These are phyloP conservation scores for Chionomys nivalis DNA, from an alignment of 2,113 vertebrate species.

Conservation along the genomic window DNA sequence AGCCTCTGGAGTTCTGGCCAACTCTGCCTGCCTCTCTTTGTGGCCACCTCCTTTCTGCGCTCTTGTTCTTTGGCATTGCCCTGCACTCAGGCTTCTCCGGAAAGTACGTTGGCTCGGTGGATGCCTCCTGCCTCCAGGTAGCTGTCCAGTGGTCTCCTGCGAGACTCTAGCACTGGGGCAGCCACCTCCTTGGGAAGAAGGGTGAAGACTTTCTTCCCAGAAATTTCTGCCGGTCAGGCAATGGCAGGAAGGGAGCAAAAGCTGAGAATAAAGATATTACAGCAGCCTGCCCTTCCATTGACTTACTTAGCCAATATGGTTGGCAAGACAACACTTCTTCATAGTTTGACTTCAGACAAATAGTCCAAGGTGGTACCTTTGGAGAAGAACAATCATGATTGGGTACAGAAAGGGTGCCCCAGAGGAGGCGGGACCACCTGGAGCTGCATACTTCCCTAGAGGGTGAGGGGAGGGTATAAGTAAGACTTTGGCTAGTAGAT, in stretches of 20 bases:
- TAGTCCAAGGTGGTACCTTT: background rate
- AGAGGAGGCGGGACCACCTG: background rate
- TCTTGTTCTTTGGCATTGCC: conserved; percentile 10
- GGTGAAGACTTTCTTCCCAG: background rate
- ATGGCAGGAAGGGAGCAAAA: background rate
- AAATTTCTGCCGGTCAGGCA: background rate
- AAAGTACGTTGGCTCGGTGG: background rate
- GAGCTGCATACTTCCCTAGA: background rate
- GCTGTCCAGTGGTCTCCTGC: background rate
- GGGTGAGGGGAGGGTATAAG: background rate
- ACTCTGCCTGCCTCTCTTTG: background rate
- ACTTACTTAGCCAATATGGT: background rate
- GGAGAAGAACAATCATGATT: conserved; percentile 18
- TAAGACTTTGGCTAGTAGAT: background rate
- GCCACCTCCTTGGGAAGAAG: background rate
- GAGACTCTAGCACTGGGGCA: background rate
- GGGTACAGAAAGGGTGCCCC: background rate
- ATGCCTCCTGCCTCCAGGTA: background rate
- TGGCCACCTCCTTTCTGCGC: conserved; percentile 24
- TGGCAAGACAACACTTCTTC: background rate
- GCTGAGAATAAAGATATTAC: background rate
- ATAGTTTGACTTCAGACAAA: background rate
- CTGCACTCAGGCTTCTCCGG: background rate
- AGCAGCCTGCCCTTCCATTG: background rate
- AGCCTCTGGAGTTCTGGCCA: background rate